Base-by-base conservation (phyloP, 1,140 invertebrate genomes). In the Drosophila arawakana region DNA sequence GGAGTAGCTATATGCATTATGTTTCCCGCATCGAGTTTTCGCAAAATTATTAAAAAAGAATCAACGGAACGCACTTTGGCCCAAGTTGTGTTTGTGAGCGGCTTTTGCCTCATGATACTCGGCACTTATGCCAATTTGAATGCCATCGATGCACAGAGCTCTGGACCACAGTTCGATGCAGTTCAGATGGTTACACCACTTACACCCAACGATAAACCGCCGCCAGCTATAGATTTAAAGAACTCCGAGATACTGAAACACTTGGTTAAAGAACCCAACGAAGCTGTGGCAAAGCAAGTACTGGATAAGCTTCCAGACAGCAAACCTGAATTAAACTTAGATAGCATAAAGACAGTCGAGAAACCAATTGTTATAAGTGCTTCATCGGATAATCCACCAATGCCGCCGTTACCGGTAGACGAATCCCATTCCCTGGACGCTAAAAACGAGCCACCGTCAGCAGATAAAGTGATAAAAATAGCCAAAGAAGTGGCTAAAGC, bases 1-100 rank as follows among this genome's bases (percentile, higher is more conserved):
- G 98, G 98, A 4, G 96, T 98, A n/a, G 95, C 98, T 63, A 97
- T 99, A 73, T 98, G 98, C 83, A 95, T 98, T 11, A 96, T 99
- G 80, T 97, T 98, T 89, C 98, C 98, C 1, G 96, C 97, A 1
- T 94, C 94, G 8, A 95, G 95, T 86, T 96, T 96, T 78, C 94
- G 96, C 41, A 94, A 95, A 43, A 94, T 97, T 44, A 95, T 95
- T 7, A 94, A 93, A 39, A 96, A 96, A 93, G 94, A 96, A 78
- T 96, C 95, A 0, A 96, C 95, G 83, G 96, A 97, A 91, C 94
- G 95, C 72, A 80, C 95, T 10, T 74, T 96, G 44, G 96, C 96
- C 15, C 95, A 96, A 93, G 95, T 95, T 55, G 94, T 97, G 41
- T 92, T 97, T 59, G 93, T 96, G 25, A 93, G 97, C 84, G 97